phyloP scores from a whole-genome alignment of 2,888 invertebrate species.

The Netelia virgata region DNA sequence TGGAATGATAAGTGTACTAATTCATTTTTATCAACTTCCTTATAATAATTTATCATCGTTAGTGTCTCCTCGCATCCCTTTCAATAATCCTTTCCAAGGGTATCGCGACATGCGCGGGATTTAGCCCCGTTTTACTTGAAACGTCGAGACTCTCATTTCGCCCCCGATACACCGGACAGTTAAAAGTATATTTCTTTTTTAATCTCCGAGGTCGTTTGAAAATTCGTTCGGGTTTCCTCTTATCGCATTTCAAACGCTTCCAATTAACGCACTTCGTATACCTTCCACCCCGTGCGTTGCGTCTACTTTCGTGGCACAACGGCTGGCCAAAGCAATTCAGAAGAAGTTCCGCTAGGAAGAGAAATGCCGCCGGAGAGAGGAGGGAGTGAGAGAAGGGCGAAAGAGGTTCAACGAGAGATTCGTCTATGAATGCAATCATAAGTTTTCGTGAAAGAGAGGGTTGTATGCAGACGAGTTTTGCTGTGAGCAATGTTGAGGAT shows the following conservation, averaged over 20 bases:
- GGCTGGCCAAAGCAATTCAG: constrained; percentile 19
- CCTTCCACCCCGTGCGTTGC: background rate
- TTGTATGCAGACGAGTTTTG: constrained; percentile 45
- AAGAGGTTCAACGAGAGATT: constrained; percentile 46
- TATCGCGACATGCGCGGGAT: background rate
- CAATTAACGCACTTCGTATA: constrained; percentile 16
- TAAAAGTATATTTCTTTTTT: too few species aligned
- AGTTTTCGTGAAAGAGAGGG: constrained; percentile 50
- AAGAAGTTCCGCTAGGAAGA: constrained; percentile 36
- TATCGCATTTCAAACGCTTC: constrained; percentile 10
- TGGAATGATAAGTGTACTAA: background rate
- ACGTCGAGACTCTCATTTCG: too few species aligned
- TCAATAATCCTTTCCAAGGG: background rate
- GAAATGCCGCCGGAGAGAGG: constrained; percentile 8
- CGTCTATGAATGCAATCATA: constrained; percentile 62
- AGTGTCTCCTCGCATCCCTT: background rate
- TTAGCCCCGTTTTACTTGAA: too few species aligned
- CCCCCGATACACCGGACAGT: too few species aligned
- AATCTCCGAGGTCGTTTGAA: background rate
- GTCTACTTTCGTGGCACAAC: constrained; percentile 26
- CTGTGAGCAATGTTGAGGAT: constrained; percentile 44
- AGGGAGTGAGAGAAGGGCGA: background rate
- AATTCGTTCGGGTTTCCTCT: background rate
- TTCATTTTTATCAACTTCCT: background rate
- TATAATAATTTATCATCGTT: background rate